A percentile compares a stretch with the other conserved stretches of the same genome.
phyloP scores from a whole-genome alignment of 1,140 invertebrate genomes.

The Chionoecetes opilio region DNA sequence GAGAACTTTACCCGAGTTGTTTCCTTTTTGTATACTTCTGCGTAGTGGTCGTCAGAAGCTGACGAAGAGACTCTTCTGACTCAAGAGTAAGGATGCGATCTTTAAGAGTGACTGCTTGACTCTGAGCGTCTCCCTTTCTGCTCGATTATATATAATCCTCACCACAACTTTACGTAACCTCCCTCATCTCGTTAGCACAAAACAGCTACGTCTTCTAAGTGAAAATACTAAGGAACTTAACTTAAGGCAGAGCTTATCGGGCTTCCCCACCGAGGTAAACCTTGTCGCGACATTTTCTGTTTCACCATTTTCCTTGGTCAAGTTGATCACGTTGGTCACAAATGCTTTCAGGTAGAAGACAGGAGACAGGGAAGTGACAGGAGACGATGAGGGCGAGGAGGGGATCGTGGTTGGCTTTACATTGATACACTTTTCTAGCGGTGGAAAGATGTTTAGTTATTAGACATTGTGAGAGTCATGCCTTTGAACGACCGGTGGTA shows the following conservation, averaged over 20 bases:
- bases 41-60: neutral
- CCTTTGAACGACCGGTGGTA: no score
- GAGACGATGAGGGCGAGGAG: no score
- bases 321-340: no score
- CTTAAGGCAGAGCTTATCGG: neutral
- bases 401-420: no score
- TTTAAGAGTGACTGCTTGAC: neutral
- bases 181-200: neutral
- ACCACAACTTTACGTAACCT: neutral
- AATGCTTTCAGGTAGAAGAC: no score
- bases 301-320: neutral
- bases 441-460: no score
- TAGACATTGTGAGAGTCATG: no score
- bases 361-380: no score
- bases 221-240: neutral
- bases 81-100: neutral
- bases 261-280: neutral
- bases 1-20: neutral
- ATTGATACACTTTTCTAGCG: no score
- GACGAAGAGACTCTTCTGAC: neutral
- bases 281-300: neutral
- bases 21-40: neutral
- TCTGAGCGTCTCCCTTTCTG: neutral
- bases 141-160: slow-evolving; percentile 28
- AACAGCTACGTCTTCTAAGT: neutral